A percentile compares a stretch with the other conserved stretches of the same genome.
Evolutionary conservation across 2,797 vertebrate genomes (phyloP).

Genomic region (Poeciliopsis turneri): DNA sequence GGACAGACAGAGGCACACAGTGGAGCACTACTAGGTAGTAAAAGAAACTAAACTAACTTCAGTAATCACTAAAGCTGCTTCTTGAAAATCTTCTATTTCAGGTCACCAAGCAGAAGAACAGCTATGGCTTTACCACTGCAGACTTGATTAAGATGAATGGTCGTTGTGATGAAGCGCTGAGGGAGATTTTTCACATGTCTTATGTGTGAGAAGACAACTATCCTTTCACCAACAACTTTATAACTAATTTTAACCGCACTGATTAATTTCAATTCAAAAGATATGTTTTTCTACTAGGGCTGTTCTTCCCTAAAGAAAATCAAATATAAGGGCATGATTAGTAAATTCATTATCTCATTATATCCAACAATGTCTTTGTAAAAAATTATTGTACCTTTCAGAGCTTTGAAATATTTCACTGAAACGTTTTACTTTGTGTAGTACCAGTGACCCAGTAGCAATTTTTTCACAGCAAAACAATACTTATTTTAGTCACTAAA

Average conservation of each 20-base stretch:
- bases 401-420: not conserved
- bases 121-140: constrained; percentile 90
- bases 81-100: constrained; percentile 53
- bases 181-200: constrained; percentile 98
- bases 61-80: not conserved
- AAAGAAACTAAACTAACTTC: not conserved
- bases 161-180: constrained; percentile 93
- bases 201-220: constrained; percentile 87
- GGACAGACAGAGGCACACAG: not conserved
- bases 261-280: not conserved
- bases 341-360: constrained; percentile 2
- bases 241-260: not conserved
- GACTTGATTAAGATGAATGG: constrained; percentile 98
- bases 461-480: not conserved
- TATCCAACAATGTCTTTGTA: not conserved
- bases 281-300: not conserved
- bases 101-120: constrained; percentile 91
- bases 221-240: constrained; percentile 8
- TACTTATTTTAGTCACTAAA: not conserved
- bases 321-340: not conserved
- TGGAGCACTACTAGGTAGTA: not conserved
- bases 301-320: not conserved
- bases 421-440: not conserved
- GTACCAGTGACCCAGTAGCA: not conserved
- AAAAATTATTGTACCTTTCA: not conserved